Evolutionary conservation across 2,888 invertebrate species (phyloP), one percentile per base, ranked within the genome.

Genomic region (Malthinus flaveolus): DNA sequence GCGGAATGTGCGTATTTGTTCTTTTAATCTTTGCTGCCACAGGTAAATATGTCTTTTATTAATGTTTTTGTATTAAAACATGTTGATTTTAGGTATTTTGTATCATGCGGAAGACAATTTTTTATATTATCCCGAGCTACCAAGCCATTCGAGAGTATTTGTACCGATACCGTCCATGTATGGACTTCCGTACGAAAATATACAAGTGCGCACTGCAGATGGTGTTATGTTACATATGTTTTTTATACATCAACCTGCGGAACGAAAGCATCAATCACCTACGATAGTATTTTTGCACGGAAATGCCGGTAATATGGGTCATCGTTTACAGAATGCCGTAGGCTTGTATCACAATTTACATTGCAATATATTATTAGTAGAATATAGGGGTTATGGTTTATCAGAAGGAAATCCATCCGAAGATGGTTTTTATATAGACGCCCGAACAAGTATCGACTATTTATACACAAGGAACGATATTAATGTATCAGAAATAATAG

Each of bases 241-340:
- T 75, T 87, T 93, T 71, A 88, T 94, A 61, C 85, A 87, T 69
- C 93, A 93, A 75, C 81, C 85, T 1, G 83, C 83, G 59, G 85
- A 85, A 44, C 84, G 86, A 62, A 85, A 85, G 67, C 84, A 85
- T 66, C 83, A 84, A 70, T 87, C 85, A 50, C 93, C 94, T 0
- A 96, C 96, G 7, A 82, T 97, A 73, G 80, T 97, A 49, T 95
- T 92, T 79, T 88, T 97, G 65, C 97, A 97, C 82, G 97, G 97
- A 5, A 97, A 97, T 85, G 97, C 97, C 50, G 97, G 97, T 9
- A 97, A 97, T 76, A 93, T 97, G 85, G 97, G 97, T 0, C 96
- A 97, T 75, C 87, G 91, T 65, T 81, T 97, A 69, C 87, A 90
- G 70, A 96, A 96, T 81, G 90, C 90, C n/a, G 87, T 88, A 66